Percentiles rank a stretch among this genome's conserved stretches.
phyloP scores from a whole-genome alignment of 2,113 vertebrate species.

The Platichthys flesus region DNA sequence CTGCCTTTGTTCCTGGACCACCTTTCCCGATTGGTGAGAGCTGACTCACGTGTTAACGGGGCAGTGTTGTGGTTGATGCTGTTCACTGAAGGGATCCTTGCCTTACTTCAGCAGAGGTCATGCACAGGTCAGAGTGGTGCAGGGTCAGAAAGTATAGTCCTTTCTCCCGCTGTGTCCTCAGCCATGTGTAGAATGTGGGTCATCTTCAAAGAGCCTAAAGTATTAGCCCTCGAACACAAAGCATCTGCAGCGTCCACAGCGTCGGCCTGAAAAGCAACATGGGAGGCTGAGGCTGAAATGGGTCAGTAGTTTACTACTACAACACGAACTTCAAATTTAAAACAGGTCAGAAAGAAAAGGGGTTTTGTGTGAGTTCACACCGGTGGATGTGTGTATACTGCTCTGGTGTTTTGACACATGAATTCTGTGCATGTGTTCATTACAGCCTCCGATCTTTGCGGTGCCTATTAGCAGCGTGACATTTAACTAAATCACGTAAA shows the following conservation, averaged over 20 bases:
- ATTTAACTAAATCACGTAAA: slow-evolving; percentile 2
- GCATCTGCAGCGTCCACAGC: slow-evolving; percentile 29
- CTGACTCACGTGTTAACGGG: slow-evolving; percentile 39
- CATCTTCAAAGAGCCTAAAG: slow-evolving; percentile 73
- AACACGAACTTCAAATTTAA: slow-evolving; percentile 18
- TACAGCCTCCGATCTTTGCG: slow-evolving; percentile 1
- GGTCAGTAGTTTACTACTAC: slow-evolving; percentile 14
- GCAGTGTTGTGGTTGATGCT: slow-evolving; percentile 49
- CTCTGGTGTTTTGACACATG: slow-evolving; percentile 22
- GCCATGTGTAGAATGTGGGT: slow-evolving; percentile 79
- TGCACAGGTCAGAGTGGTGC: slow-evolving; percentile 53
- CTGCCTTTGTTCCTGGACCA: slow-evolving; percentile 12
- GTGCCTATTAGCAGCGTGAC: background rate
- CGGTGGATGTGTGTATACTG: background rate
- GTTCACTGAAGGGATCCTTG: slow-evolving; percentile 55
- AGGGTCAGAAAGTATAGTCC: slow-evolving; percentile 72
- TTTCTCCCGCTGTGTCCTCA: slow-evolving; percentile 74
- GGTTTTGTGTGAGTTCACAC: background rate
- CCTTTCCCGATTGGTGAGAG: slow-evolving; percentile 14
- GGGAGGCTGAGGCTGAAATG: slow-evolving; percentile 20
- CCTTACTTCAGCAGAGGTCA: slow-evolving; percentile 57
- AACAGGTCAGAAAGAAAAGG: background rate
- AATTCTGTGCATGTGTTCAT: slow-evolving; percentile 2
- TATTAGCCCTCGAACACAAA: slow-evolving; percentile 49
- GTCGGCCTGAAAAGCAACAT: slow-evolving; percentile 16